Conservation (phyloP, 1,140 invertebrate species). For the Drepana arcuata region DNA sequence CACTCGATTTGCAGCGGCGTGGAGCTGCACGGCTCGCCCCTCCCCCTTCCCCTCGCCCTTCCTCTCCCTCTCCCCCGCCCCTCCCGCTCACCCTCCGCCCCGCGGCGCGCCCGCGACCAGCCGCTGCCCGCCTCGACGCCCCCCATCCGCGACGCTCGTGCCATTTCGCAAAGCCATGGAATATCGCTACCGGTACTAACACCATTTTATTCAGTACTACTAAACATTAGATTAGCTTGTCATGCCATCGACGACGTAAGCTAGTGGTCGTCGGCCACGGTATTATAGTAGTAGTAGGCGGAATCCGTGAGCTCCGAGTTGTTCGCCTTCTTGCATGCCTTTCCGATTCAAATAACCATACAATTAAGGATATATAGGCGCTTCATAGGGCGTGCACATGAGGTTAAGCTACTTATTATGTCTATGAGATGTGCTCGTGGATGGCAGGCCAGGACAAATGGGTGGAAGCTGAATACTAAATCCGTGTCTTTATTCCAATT, state of each 20-base stretch:
- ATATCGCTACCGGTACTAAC: constrained; percentile 72
- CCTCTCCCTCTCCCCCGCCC: constrained; percentile 9
- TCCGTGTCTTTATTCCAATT: too few species aligned
- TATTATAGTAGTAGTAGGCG: constrained; percentile 7
- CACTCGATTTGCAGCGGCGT: constrained; percentile 41
- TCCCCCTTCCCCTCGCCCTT: constrained; percentile 8
- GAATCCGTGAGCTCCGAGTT: too few species aligned
- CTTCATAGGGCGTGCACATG: constrained; percentile 30
- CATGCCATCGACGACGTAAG: constrained; percentile 26
- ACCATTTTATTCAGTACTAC: constrained; percentile 66
- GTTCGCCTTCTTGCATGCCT: too few species aligned
- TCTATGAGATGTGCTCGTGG: too few species aligned
- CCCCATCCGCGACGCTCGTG: constrained; percentile 50
- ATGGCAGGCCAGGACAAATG: too few species aligned
- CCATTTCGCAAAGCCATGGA: constrained; percentile 67
- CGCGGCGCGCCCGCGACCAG: constrained; percentile 31
- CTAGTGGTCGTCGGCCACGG: constrained; percentile 7
- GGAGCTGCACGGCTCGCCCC: constrained; percentile 21
- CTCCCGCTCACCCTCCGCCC: constrained; percentile 16
- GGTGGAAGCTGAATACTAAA: too few species aligned
- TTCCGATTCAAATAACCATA: too few species aligned
- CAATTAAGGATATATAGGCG: too few species aligned
- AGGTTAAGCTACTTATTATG: too few species aligned
- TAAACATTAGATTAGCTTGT: constrained; percentile 53
- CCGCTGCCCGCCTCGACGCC: constrained; percentile 42